These are phyloP conservation scores for Poeciliopsis presidionis DNA, from an alignment of 2,797 vertebrate species.

Conservation along the genomic window DNA sequence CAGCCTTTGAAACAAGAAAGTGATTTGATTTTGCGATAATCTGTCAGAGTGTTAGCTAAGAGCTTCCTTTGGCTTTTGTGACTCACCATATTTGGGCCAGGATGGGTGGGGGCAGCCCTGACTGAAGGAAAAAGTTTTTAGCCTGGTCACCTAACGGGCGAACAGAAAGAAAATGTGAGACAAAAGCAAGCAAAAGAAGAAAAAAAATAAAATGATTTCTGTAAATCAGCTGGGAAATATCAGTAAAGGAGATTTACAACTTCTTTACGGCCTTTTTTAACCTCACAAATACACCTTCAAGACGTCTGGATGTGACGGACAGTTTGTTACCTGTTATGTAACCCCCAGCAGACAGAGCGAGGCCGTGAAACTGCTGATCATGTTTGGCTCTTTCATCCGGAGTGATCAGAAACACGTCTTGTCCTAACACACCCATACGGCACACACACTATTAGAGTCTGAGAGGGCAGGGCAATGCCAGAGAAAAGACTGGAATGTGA, in stretches of 20 bases:
- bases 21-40: neutral
- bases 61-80: constrained; percentile 1
- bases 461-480: constrained; percentile 18
- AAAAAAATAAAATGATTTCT: neutral
- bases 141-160: constrained; percentile 89
- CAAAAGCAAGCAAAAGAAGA: neutral
- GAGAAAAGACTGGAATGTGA: constrained; percentile 28
- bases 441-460: constrained; percentile 9
- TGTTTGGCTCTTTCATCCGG: constrained; percentile 96
- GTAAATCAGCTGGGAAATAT: neutral
- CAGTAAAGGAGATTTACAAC: neutral
- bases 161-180: constrained; percentile 33
- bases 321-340: constrained; percentile 90
- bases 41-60: neutral
- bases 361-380: constrained; percentile 97
- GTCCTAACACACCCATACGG: constrained; percentile 68
- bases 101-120: constrained; percentile 80
- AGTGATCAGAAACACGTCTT: constrained; percentile 95
- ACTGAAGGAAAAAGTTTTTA: constrained; percentile 88
- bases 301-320: neutral
- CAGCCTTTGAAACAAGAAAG: neutral
- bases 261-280: constrained; percentile 4
- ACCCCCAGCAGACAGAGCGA: constrained; percentile 89
- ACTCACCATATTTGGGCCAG: constrained; percentile 99
- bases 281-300: neutral